These are phyloP conservation scores for Drosophila lacertosa DNA, from an alignment of 1,140 invertebrate species.

Conservation along the genomic window DNA sequence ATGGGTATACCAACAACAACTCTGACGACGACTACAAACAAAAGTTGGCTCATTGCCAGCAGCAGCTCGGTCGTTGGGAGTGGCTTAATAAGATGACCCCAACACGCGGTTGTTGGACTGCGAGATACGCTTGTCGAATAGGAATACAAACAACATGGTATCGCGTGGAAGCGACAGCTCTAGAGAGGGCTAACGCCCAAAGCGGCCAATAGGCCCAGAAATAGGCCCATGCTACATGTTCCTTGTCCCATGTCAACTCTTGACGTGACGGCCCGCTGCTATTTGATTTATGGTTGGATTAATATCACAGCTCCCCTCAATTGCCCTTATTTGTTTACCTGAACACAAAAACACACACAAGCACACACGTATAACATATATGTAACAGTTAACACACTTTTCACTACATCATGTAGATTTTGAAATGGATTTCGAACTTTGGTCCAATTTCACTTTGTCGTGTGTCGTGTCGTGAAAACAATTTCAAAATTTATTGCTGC, in stretches of 20 bases:
- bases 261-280: slow-evolving; percentile 51
- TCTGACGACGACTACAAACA: slow-evolving; percentile 15
- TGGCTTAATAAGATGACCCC: slow-evolving; percentile 28
- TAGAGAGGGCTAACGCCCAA: background rate
- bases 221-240: background rate
- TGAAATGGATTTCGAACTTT: slow-evolving; percentile 77
- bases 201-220: slow-evolving; percentile 5
- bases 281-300: slow-evolving; percentile 66
- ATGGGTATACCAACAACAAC: slow-evolving; percentile 4
- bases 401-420: slow-evolving; percentile 63
- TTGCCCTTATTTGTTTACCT: no score
- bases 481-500: slow-evolving; percentile 13
- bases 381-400: slow-evolving; percentile 37
- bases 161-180: background rate
- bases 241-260: slow-evolving; percentile 50
- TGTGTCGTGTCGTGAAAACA: slow-evolving; percentile 21
- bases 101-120: slow-evolving; percentile 23
- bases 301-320: slow-evolving; percentile 56
- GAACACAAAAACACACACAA: background rate
- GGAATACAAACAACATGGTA: slow-evolving; percentile 8
- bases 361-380: background rate
- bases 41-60: slow-evolving; percentile 44
- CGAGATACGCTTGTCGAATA: slow-evolving; percentile 8
- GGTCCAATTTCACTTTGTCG: slow-evolving; percentile 74
- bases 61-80: slow-evolving; percentile 9